Base-by-base conservation (phyloP, 2,113 vertebrate species). In the Oxygymnocypris stewartii region DNA sequence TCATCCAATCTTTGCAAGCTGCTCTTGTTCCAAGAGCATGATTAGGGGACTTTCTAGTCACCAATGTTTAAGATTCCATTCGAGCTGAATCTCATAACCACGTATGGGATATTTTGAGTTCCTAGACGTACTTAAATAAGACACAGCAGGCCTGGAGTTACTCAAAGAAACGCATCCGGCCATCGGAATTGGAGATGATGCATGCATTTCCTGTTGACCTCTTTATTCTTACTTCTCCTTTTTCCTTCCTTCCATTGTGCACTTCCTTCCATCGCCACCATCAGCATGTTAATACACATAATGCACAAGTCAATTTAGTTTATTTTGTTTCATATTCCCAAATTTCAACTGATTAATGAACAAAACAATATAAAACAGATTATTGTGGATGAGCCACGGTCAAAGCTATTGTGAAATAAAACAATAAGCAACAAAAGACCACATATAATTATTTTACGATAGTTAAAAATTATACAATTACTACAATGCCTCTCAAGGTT, bases 221-320 rank as follows among this genome's bases (percentile, higher is more conserved):
- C 71, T 85, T 88, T 79, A 82, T 88, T 9, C 31, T 88, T 74
- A 73, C 8, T n/a, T 86, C 88, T 86, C n/a, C 90, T 77, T 40
- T 74, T 92, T 93, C 92, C 91, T 94, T 93, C 93, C 92, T 81
- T 14, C 71, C 74, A 90, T 92, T 94, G 91, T 82, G 13, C 40
- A 47, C 59, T n/a, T n/a, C n/a, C n/a, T n/a, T n/a, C n/a, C n/a
- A 57, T 76, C 65, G 51, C 37, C 35, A 51, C 25, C 25, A 87
- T 28, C 63, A 80, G 69, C 44, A n/a, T 81, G 67, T 57, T 44
- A 42, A 47, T 9, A 63, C 79, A 81, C n/a, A 13, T 10, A 77
- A 1, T 2, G 18, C 37, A 31, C 35, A 18, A 44, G 35, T 44
- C 42, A 47, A 47, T 75, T 75, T 75, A 44, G 20, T 47, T 44